Percentiles rank a stretch among this genome's conserved stretches.
Evolutionary conservation across 2,888 invertebrate species (phyloP).

Genomic region (Laothoe populi): DNA sequence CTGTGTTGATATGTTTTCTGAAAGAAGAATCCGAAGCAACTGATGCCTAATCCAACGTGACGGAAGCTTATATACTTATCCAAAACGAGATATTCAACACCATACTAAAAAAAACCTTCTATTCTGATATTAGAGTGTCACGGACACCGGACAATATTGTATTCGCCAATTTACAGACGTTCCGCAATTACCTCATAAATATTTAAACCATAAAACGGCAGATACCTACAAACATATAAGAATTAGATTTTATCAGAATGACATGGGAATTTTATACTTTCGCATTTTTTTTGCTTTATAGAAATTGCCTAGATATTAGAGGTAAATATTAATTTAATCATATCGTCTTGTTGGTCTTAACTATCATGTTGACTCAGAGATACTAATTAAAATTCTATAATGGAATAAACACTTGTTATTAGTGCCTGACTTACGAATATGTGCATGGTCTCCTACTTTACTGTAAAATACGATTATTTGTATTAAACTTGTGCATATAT

Average conservation of each 20-base stretch:
- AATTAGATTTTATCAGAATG: neutral
- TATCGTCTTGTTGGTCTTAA: no score
- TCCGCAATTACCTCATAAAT: slow-evolving; percentile 31
- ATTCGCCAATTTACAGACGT: slow-evolving; percentile 42
- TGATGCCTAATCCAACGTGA: slow-evolving; percentile 60
- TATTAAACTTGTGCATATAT: no score
- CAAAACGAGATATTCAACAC: slow-evolving; percentile 42
- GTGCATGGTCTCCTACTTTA: no score
- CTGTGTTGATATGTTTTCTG: slow-evolving; percentile 67
- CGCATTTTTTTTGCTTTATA: neutral
- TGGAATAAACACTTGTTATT: no score
- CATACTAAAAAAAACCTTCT: slow-evolving; percentile 72
- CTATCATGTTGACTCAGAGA: no score
- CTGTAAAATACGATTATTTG: no score
- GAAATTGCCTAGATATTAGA: no score
- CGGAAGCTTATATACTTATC: slow-evolving; percentile 69
- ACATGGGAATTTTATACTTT: neutral
- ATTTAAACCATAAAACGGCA: slow-evolving; percentile 9
- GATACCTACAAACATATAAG: neutral
- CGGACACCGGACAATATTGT: slow-evolving; percentile 34
- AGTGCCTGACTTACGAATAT: no score
- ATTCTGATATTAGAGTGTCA: slow-evolving; percentile 48
- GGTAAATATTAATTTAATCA: no score
- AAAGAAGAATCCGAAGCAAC: slow-evolving; percentile 66
- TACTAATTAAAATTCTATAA: no score